Evolutionary conservation across 2,113 vertebrate genomes (phyloP), one percentile per base, ranked within the genome.

Genomic region (Epinephelus lanceolatus): DNA sequence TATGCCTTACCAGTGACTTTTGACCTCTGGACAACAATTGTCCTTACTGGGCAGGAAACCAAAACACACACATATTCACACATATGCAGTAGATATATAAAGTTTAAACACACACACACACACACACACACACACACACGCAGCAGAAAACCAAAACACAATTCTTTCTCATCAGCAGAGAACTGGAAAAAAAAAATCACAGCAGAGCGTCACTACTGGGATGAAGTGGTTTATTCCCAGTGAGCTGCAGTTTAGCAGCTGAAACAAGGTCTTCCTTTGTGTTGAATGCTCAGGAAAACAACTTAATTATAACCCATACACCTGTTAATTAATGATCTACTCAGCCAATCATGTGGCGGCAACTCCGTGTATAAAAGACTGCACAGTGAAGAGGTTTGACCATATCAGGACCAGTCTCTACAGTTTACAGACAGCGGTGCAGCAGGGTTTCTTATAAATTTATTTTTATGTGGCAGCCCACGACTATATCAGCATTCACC

Each of bases 1-100:
- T 60, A 73, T 25, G 83, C 25, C 60, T 76, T 69, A 69, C 67
- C 72, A 47, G 67, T 84, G 81, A 93, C 85, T 65, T 87, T 30
- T 90, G 76, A 91, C 88, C 91, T 72, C 2, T 68, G 23, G 40
- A 19, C 21, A 45, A 40, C 51, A 57, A 66, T 56, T 88, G 69
- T 21, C 63, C 63, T 89, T 79, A 62, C 19, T 42, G 52, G 67
- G 72, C 61, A 9, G 56, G 61, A 90, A 89, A 86, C 25, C 62
- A 87, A 80, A 87, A 85, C 75, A 85, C 25, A 66, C 53, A n/a
- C 23, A 53, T 17, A n/a, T 13, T 13, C 45, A 25, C 45, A 61
- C 18, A 42, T 37, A 11, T 25, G 25, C 30, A 8, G 61, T 47
- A 33, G 1, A 49, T 23, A 37, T 40, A 42, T 68, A 5, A 49